Evolutionary conservation across 23 tunicate genomes (phyloP).

Genomic region (Aplidium turbinatum): DNA sequence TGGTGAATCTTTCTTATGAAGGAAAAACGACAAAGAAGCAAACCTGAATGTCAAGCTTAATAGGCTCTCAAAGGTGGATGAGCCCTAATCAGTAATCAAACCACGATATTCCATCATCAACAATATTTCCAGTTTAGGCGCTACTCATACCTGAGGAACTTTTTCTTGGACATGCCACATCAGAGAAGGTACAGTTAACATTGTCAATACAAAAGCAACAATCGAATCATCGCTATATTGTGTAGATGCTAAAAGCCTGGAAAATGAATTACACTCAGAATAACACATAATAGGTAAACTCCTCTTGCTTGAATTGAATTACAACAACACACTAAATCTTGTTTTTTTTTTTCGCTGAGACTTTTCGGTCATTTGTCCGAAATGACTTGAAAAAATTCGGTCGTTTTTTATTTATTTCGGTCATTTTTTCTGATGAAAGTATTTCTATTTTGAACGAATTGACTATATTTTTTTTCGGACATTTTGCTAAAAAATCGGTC

Average conservation of each 20-base stretch:
- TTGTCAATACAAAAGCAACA: constrained; percentile 18
- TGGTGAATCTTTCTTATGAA: not conserved
- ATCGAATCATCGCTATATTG: constrained; percentile 33
- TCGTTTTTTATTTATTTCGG: too few species aligned
- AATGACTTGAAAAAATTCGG: too few species aligned
- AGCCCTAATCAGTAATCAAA: not conserved
- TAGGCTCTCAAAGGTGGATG: not conserved
- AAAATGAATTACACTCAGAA: not conserved
- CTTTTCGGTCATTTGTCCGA: too few species aligned
- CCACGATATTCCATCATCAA: not conserved
- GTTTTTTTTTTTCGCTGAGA: too few species aligned
- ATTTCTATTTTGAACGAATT: too few species aligned
- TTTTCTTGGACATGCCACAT: constrained; percentile 46
- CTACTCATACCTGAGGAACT: constrained; percentile 38
- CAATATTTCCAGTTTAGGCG: too few species aligned
- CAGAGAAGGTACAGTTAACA: constrained; percentile 61
- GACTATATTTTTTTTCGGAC: too few species aligned
- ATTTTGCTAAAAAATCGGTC: too few species aligned
- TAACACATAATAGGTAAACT: too few species aligned
- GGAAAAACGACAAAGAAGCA: not conserved
- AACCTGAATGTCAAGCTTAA: not conserved
- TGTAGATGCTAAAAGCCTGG: constrained; percentile 36
- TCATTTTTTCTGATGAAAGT: too few species aligned
- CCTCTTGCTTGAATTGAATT: too few species aligned
- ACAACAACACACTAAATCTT: too few species aligned